Evolutionary conservation across 1,140 invertebrate species (phyloP).

Genomic region (Hetaerina americana): DNA sequence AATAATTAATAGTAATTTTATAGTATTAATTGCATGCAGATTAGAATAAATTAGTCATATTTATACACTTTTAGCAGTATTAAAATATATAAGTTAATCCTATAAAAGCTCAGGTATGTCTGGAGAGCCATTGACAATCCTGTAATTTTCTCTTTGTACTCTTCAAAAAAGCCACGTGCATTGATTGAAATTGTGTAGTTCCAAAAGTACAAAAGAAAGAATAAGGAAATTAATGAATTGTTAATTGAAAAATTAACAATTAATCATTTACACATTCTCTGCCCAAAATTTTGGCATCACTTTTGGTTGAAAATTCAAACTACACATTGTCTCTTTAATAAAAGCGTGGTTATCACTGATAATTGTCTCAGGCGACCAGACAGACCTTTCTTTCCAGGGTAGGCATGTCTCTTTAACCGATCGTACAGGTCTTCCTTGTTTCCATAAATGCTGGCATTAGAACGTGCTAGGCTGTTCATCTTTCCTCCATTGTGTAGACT

Average conservation of each 20-base stretch:
- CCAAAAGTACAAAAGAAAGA: background rate
- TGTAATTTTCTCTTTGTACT: background rate
- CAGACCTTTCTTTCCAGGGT: slow-evolving; percentile 86
- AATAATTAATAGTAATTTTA: background rate
- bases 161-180: too few species aligned
- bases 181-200: background rate
- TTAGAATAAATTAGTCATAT: background rate
- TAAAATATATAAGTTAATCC: slow-evolving; percentile 2
- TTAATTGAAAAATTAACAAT: background rate
- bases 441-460: slow-evolving; percentile 86
- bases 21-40: background rate
- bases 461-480: slow-evolving; percentile 80
- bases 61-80: slow-evolving; percentile 1
- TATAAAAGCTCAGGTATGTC: background rate
- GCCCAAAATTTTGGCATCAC: background rate
- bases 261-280: background rate
- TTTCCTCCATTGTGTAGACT: slow-evolving; percentile 60
- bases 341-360: background rate
- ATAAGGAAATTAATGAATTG: background rate
- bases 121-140: background rate
- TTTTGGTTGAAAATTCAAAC: background rate
- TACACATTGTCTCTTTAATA: background rate
- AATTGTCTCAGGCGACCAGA: background rate
- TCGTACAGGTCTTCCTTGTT: slow-evolving; percentile 94
- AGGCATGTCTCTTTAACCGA: slow-evolving; percentile 87